Evolutionary conservation across 2,113 vertebrate genomes (phyloP).

Genomic region (Empidonax alnorum): DNA sequence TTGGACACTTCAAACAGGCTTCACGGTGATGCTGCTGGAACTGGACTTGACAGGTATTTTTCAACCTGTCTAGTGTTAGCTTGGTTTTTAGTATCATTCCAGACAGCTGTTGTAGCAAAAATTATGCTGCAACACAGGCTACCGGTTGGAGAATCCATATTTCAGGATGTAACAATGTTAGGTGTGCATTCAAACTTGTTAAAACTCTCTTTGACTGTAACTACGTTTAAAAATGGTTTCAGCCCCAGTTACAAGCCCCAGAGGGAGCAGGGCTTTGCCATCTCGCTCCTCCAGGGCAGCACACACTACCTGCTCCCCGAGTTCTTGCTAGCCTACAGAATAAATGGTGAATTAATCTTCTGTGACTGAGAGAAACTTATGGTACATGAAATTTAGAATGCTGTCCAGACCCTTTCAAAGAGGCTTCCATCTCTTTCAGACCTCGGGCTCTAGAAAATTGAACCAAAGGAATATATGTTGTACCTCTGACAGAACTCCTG

Average conservation of each 20-base stretch:
- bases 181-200: conserved; percentile 50
- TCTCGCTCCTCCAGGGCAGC: conserved; percentile 12
- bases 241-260: conserved; percentile 23
- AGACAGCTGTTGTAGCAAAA: conserved; percentile 44
- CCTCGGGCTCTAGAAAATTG: conserved; percentile 63
- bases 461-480: conserved; percentile 57
- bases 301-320: neutral
- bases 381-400: conserved; percentile 67
- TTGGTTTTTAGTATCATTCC: conserved; percentile 8
- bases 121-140: neutral
- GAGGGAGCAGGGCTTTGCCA: neutral
- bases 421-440: conserved; percentile 67
- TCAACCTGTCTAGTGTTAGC: neutral
- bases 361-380: conserved; percentile 63
- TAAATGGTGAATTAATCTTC: conserved; percentile 65
- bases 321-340: conserved; percentile 34
- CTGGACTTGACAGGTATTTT: conserved; percentile 42
- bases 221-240: conserved; percentile 35
- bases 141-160: neutral
- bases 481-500: conserved; percentile 43
- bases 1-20: neutral
- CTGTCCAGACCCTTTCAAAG: conserved; percentile 63
- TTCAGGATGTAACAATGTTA: conserved; percentile 25
- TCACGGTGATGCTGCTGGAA: neutral
- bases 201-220: conserved; percentile 38